Evolutionary conservation across 2,888 invertebrate species (phyloP), one percentile per base, ranked within the genome.

Genomic region (Apamea epomidion): DNA sequence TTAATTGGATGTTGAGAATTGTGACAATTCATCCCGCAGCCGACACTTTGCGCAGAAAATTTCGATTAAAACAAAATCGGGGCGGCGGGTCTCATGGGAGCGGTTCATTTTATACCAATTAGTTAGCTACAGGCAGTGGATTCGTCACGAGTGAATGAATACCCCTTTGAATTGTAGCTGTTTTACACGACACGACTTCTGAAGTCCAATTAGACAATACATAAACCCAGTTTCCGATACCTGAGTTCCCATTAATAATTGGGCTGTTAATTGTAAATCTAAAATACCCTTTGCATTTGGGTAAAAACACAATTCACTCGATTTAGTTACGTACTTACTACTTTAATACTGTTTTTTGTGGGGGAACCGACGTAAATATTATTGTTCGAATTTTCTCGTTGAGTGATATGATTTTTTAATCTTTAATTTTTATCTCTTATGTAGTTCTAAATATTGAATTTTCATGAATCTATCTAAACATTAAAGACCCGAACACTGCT

Each of bases 71-170:
- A 96, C 95, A 95, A 96, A 96, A 95, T 95, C 94, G 92, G 94
- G 93, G 93, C 89, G 88, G 76, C 89, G 70, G 91, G 89, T 95
- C 97, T 94, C 97, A 82, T 81, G 94, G 94, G 97, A 92, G 94
- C 92, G 93, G 93, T 97, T 96, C 93, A 96, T 97, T 97, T 96
- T 95, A 95, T 95, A 95, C 96, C 96, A 97, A 97, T 97, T 97
- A 97, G 96, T 96, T 96, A 92, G 94, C 94, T 95, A 95, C 96
- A 95, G 94, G 94, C 95, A 92, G 91, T 90, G 93, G 93, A 96
- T 96, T 96, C 95, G 97, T 95, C 96, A 96, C 96, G 94, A 95
- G 92, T 94, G 94, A 97, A 96, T 95, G 95, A 92, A 83, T 96
- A 96, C 96, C 97, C 96, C 96, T 96, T 96, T 94, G 87, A 86